Evolutionary conservation across 2,113 vertebrate species (phyloP).

Genomic region (Leptodactylus fuscus): DNA sequence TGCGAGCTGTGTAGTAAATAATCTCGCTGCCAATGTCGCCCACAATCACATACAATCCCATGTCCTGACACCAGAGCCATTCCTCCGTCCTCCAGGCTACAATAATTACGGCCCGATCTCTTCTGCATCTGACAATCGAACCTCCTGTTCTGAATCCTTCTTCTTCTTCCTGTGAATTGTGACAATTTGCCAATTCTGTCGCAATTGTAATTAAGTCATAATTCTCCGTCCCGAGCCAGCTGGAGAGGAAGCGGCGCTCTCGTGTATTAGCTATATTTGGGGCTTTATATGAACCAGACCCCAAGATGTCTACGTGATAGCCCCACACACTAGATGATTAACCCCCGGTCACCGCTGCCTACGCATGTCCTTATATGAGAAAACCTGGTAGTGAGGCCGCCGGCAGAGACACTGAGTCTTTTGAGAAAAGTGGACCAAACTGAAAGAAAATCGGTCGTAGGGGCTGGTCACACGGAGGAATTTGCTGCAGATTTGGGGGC

Average conservation of each 20-base stretch:
- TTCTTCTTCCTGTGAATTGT: neutral
- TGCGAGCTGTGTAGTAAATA: no score
- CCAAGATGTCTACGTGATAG: neutral
- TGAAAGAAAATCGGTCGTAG: no score
- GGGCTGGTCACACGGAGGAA: no score
- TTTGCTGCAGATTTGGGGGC: no score
- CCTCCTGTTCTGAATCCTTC: neutral
- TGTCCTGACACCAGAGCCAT: no score
- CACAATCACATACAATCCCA: no score
- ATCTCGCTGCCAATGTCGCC: no score
- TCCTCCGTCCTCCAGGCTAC: neutral
- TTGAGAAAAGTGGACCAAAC: no score
- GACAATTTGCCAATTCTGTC: neutral
- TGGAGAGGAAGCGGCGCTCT: neutral
- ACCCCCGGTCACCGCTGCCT: neutral
- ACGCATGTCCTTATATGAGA: neutral
- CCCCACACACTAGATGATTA: neutral
- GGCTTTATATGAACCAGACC: neutral
- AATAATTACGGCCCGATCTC: neutral
- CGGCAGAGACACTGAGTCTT: no score
- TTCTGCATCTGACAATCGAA: conserved; percentile 7
- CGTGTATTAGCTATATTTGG: neutral
- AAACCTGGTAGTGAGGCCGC: neutral
- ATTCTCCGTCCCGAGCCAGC: neutral
- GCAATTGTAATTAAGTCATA: neutral